phyloP scores from a whole-genome alignment of 2,797 vertebrate genomes.

The Stomatorhinus walkeri region DNA sequence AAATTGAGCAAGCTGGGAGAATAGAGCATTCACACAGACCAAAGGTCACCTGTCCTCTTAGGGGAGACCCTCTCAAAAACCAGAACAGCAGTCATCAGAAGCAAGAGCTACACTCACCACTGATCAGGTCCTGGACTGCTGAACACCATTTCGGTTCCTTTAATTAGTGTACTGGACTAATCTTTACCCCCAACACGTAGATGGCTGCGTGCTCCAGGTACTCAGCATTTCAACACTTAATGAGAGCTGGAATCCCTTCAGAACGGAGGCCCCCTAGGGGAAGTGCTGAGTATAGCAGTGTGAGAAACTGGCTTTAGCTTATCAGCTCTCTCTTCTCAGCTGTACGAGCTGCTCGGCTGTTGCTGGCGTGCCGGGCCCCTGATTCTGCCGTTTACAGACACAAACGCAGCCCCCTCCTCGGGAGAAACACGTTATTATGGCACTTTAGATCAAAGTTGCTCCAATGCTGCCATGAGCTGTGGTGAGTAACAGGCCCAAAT shows the following conservation, averaged over 20 bases:
- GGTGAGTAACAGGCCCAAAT: neutral
- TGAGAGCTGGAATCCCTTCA: neutral
- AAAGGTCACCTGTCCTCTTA: neutral
- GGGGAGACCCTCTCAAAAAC: neutral
- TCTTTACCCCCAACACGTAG: neutral
- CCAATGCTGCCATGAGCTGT: neutral
- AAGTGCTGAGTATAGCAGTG: neutral
- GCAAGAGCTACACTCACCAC: neutral
- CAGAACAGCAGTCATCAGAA: neutral
- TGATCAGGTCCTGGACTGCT: neutral
- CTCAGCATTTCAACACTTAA: neutral
- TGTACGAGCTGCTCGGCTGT: neutral
- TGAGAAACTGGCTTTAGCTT: neutral
- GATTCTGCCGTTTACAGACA: neutral
- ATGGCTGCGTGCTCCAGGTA: neutral
- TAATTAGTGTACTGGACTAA: neutral
- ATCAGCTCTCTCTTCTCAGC: neutral
- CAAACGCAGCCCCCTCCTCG: neutral
- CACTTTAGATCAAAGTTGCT: neutral
- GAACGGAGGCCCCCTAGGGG: neutral
- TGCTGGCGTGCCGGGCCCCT: neutral
- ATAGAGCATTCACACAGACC: neutral
- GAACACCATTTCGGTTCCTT: neutral
- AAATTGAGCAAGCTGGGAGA: neutral
- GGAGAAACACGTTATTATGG: neutral